Evolutionary conservation across 2,888 invertebrate genomes (phyloP), one percentile per base, ranked within the genome.

Genomic region (Cosmia trapezina): DNA sequence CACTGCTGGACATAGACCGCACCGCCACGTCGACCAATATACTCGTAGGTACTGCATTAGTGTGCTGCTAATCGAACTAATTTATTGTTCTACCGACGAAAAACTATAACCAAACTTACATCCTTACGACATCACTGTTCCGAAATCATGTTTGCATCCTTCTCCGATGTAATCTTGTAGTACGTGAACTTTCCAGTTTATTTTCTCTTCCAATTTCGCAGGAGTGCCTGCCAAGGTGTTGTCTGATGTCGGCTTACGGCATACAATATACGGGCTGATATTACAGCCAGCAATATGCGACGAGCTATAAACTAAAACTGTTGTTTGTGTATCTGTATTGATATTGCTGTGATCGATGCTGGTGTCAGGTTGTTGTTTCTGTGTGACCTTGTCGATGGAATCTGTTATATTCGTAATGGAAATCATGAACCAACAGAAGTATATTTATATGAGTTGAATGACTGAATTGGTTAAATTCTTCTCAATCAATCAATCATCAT

Each of bases 181-280:
- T 89, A 90, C 92, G 90, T 87, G 91, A 93, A 94, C 92, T 95
- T 95, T 94, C 91, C 92, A 94, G 95, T 95, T 95, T 96, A 95
- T 95, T 95, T 95, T 95, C 94, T 90, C 93, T 94, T 94, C 93
- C 95, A 95, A 95, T 95, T 95, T 95, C 89, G 87, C 84, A 90
- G 89, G 94, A 95, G 96, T 95, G 94, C 93, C 93, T 93, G 93
- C 94, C 93, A 92, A 94, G 93, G 95, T 94, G 94, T 93, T 94
- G 94, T 95, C 94, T 94, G 94, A 93, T 90, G 94, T 92, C 91
- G 89, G 90, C 93, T 92, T 92, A 91, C 90, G 86, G 84, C 76
- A 73, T 79, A 74, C 80, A 88, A 92, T 80, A 90, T 81, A 94
- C 91, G 86, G 87, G 56, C 11, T 33, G 57, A 59, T 76, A 87